Conservation (phyloP, 2,888 invertebrate species). For the Diabrotica balteata region DNA sequence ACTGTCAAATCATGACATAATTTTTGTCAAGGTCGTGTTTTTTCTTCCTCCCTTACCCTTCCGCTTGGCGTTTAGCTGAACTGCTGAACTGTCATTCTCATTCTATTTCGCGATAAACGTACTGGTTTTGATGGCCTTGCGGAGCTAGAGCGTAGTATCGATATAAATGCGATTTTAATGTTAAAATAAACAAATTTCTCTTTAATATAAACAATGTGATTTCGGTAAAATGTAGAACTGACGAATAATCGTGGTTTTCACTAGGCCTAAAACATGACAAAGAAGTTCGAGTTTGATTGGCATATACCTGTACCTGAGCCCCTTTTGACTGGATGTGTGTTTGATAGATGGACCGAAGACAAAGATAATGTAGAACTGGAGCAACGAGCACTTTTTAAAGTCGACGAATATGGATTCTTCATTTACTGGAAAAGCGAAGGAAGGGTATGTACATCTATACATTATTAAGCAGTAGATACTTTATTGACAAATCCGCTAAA, state of each 20-base stretch:
- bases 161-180: slow-evolving; percentile 18
- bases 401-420: slow-evolving; percentile 97
- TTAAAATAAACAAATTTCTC: slow-evolving; percentile 1
- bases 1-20: slow-evolving; percentile 11
- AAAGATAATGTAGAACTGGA: slow-evolving; percentile 91
- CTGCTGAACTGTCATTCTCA: background rate
- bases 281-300: slow-evolving; percentile 99
- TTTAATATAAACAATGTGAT: slow-evolving; percentile 13
- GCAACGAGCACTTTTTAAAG: slow-evolving; percentile 87
- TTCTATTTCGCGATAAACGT: background rate
- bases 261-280: slow-evolving; percentile 76
- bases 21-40: slow-evolving; percentile 10
- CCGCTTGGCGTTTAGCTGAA: background rate
- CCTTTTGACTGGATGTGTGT: slow-evolving; percentile 82
- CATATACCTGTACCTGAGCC: slow-evolving; percentile 91
- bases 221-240: slow-evolving; percentile 13
- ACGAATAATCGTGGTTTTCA: slow-evolving; percentile 12
- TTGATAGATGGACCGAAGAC: slow-evolving; percentile 99
- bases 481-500: too few relatives aligned
- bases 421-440: slow-evolving; percentile 98
- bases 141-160: background rate
- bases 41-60: background rate
- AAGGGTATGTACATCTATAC: slow-evolving; percentile 67
- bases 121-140: slow-evolving; percentile 5
- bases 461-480: background rate